A percentile compares a stretch with the other conserved stretches of the same genome.
These are phyloP conservation scores for Cataglyphis hispanica DNA, from an alignment of 1,140 invertebrate genomes.

Conservation along the genomic window DNA sequence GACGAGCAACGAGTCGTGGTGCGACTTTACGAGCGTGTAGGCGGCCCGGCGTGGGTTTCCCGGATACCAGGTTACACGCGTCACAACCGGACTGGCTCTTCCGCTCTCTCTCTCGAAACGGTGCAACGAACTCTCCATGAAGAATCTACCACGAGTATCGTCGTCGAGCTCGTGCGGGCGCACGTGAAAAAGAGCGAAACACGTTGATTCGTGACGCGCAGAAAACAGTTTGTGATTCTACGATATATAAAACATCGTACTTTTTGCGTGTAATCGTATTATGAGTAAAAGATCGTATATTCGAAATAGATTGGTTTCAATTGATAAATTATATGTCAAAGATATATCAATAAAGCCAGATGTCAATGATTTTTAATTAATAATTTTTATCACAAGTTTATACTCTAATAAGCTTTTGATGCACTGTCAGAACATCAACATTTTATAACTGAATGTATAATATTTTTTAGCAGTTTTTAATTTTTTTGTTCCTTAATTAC, in stretches of 20 bases:
- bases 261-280: slow-evolving; percentile 20
- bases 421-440: neutral
- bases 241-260: neutral
- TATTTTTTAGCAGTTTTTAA: slow-evolving; percentile 1
- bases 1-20: slow-evolving; percentile 3
- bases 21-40: slow-evolving; percentile 32
- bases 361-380: slow-evolving; percentile 32
- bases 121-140: slow-evolving; percentile 67
- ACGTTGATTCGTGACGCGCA: neutral
- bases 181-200: slow-evolving; percentile 44
- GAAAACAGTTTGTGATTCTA: neutral
- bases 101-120: slow-evolving; percentile 59
- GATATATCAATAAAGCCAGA: neutral
- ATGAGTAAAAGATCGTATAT: slow-evolving; percentile 15
- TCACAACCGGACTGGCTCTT: slow-evolving; percentile 30
- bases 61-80: neutral
- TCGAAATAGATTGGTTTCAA: slow-evolving; percentile 11
- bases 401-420: slow-evolving; percentile 1
- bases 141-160: slow-evolving; percentile 50
- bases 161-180: neutral
- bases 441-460: neutral
- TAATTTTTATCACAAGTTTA: slow-evolving; percentile 22
- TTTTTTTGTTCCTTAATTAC: neutral
- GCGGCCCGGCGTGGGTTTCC: neutral
- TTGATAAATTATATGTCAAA: neutral